These are phyloP conservation scores for Aproaerema taeniolella DNA, from an alignment of 2,888 invertebrate genomes.

Conservation along the genomic window DNA sequence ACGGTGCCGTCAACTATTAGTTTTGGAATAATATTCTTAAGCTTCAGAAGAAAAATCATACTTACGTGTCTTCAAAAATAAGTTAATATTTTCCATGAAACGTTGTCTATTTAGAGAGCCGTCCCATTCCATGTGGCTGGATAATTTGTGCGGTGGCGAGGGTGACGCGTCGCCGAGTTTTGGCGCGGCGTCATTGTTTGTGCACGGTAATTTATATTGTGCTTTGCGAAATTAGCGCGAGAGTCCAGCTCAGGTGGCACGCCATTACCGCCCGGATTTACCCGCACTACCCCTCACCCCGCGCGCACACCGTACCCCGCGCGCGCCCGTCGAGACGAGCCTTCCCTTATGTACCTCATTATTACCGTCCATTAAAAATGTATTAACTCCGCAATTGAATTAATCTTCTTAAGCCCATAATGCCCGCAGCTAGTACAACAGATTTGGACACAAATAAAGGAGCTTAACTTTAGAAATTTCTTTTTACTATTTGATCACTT, in stretches of 20 bases:
- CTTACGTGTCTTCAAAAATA: no score
- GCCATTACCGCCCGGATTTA: constrained; percentile 61
- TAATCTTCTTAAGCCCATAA: constrained; percentile 6
- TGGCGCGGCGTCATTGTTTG: constrained; percentile 56
- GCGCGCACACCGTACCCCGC: no score
- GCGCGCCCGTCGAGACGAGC: constrained; percentile 30
- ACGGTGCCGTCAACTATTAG: no score
- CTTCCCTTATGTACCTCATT: constrained; percentile 47
- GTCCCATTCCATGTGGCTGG: not conserved
- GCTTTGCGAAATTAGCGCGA: constrained; percentile 60
- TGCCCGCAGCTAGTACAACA: no score
- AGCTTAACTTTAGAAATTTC: no score
- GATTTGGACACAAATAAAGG: no score
- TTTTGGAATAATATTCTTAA: no score
- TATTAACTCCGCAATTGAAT: constrained; percentile 30
- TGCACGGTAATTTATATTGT: constrained; percentile 62
- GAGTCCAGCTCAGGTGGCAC: constrained; percentile 26
- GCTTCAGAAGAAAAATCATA: no score
- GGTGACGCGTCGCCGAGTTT: constrained; percentile 29
- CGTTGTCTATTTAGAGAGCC: no score
- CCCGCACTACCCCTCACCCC: constrained; percentile 36
- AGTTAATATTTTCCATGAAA: no score
- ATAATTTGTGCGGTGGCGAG: constrained; percentile 9
- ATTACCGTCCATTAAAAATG: constrained; percentile 56
- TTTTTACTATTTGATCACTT: no score